Conservation (phyloP, 2,113 vertebrate species). For the Callipepla californica region DNA sequence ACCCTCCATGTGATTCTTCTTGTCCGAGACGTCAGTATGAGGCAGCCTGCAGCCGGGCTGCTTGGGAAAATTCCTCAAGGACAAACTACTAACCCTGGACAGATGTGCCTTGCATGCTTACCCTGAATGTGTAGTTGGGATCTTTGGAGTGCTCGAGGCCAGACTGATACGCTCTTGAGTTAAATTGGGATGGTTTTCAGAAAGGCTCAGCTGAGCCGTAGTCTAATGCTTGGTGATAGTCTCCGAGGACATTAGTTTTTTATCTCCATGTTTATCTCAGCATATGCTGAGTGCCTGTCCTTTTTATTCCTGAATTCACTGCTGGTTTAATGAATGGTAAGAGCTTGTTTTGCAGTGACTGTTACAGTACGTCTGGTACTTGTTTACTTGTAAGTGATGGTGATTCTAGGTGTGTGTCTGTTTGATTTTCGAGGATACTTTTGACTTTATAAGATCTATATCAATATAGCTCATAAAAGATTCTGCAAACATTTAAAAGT, state of each 20-base stretch:
- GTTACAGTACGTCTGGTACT: background rate
- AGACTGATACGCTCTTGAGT: background rate
- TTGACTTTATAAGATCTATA: background rate
- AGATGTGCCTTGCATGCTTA: rapidly evolving
- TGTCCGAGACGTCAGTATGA: rapidly evolving
- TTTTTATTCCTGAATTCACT: background rate
- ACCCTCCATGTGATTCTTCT: background rate
- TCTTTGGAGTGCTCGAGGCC: background rate
- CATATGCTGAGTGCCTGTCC: background rate
- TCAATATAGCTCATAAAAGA: background rate
- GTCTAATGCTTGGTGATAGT: background rate
- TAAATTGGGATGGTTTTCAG: background rate
- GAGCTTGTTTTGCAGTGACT: background rate
- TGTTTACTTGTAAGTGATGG: background rate
- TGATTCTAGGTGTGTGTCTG: background rate
- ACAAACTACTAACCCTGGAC: background rate
- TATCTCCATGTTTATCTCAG: background rate
- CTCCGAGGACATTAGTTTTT: background rate
- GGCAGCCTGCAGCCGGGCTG: background rate
- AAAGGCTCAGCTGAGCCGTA: background rate
- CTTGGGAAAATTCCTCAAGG: background rate
- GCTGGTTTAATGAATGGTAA: background rate
- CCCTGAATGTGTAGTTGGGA: background rate
- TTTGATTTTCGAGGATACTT: background rate
- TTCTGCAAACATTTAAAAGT: background rate